A percentile compares a stretch with the other conserved stretches of the same genome.
Conservation (phyloP, 2,113 vertebrate genomes). For the Morone chrysops region DNA sequence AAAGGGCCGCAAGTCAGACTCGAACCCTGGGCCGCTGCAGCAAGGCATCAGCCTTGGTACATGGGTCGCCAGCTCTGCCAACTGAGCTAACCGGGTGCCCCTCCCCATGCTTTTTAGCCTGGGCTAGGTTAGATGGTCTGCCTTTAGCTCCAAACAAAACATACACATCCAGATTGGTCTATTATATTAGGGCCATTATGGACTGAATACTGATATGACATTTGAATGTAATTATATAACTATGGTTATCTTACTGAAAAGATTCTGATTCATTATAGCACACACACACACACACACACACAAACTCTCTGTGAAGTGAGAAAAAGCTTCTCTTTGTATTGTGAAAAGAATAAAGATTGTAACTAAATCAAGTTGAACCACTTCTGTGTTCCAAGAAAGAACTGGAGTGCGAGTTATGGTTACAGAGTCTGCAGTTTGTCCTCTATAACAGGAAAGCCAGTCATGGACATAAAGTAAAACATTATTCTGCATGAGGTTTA, state of each 20-base stretch:
- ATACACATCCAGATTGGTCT: not conserved
- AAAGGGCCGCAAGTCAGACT: too few species aligned
- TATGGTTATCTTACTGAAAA: not conserved
- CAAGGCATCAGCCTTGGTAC: too few species aligned
- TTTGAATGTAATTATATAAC: not conserved
- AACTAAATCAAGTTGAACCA: slow-evolving; percentile 39
- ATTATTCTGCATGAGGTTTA: not conserved
- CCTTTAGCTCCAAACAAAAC: not conserved
- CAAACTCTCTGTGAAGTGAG: not conserved
- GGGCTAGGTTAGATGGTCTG: too few species aligned
- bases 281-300: too few species aligned
- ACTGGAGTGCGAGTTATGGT: not conserved
- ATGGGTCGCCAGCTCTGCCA: too few species aligned
- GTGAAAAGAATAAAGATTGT: slow-evolving; percentile 1
- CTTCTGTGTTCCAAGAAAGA: slow-evolving; percentile 28
- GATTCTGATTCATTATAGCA: not conserved
- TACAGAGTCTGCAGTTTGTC: not conserved
- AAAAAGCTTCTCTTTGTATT: slow-evolving; percentile 3
- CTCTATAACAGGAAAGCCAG: not conserved
- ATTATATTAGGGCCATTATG: not conserved
- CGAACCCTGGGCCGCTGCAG: too few species aligned
- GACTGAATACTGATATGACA: not conserved
- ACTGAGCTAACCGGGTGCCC: too few species aligned
- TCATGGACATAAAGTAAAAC: not conserved
- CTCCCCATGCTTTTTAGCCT: too few species aligned